Evolutionary conservation across 2,888 invertebrate genomes (phyloP), one percentile per base, ranked within the genome.

Genomic region (Cancer borealis): DNA sequence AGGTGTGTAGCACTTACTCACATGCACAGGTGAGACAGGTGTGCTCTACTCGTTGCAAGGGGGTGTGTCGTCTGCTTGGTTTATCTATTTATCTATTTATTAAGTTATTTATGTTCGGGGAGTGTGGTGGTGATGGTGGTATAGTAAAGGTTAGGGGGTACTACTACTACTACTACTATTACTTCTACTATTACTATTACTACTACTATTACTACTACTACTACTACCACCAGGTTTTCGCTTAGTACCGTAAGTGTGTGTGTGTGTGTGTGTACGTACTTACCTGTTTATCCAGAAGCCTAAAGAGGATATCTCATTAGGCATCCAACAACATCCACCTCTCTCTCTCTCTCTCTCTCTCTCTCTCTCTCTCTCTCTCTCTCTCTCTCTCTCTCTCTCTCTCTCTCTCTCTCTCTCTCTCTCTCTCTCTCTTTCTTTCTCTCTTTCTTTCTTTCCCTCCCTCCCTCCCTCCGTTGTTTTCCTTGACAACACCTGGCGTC

Each of bases 221-320:
- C 47, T 45, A 45, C 47, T 88, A 88, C 47, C 45, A 49, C 47
- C 14, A 54, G 49, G 17, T 30, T 10, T 49, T 26, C 46, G 49
- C 46, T 26, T 26, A 88, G n/a, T 21, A 21, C 66, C 54, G 54
- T 54, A 54, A 54, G 30, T 88, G n/a, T 88, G 49, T 88, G 49
- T 88, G 49, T 88, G 26, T 45, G 49, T 88, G 49, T 88, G 49
- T 88, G 49, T 45, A n/a, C 10, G 49, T 46, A 46, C 17, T 3
- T 88, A 88, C 49, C 46, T 45, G 49, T 45, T 47, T 88, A 88
- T 88, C 46, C 49, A 88, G 30, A 30, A 26, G 30, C 79, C 79
- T 79, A 79, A 79, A 79, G 79, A 79, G 79, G 79, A 79, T 79
- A 79, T 79, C 79, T 79, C 79, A 79, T 79, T 79, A 79, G 79